These are phyloP conservation scores for Daboia siamensis DNA, from an alignment of 2,113 vertebrate species.

Conservation along the genomic window DNA sequence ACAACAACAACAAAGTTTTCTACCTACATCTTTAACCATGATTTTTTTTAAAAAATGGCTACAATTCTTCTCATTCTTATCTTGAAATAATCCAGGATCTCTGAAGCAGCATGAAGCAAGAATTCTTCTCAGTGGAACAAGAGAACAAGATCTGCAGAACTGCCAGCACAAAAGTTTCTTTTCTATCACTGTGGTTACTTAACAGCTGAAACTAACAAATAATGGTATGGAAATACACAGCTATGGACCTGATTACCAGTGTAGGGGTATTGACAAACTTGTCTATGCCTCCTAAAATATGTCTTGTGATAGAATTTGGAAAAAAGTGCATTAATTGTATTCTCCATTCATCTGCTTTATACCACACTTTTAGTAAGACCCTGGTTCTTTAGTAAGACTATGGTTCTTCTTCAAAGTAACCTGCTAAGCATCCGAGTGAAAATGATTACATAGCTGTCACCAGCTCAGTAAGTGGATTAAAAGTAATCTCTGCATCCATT, in stretches of 20 bases:
- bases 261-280: neutral
- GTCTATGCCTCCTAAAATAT: neutral
- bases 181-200: neutral
- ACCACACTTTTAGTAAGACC: neutral
- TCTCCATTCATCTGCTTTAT: neutral
- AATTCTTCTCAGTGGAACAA: neutral
- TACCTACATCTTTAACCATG: neutral
- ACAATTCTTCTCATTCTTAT: neutral
- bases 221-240: neutral
- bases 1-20: neutral
- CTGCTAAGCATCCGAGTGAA: neutral
- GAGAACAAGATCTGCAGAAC: neutral
- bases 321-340: no score
- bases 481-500: conserved; percentile 1
- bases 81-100: neutral
- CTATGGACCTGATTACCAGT: neutral
- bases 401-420: neutral
- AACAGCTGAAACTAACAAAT: neutral
- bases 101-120: neutral
- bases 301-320: neutral
- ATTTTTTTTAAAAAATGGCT: neutral
- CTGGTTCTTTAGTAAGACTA: neutral
- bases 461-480: neutral
- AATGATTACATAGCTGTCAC: neutral
- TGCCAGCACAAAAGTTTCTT: neutral